A percentile compares a stretch with the other conserved stretches of the same genome.
These are phyloP conservation scores for Torymus texanus DNA, from an alignment of 2,888 invertebrate species.

Conservation along the genomic window DNA sequence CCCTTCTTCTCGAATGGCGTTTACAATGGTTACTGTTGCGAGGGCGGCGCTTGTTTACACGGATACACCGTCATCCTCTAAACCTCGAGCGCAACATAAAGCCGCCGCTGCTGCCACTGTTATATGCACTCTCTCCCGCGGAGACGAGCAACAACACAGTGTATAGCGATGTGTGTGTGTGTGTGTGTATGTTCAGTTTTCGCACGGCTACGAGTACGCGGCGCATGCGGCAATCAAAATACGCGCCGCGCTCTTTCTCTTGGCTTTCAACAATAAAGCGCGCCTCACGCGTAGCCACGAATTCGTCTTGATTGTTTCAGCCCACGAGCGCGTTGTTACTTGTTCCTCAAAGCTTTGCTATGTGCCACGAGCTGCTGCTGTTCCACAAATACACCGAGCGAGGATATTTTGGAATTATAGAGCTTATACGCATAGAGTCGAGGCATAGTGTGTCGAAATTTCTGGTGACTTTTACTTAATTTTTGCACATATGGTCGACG, in stretches of 20 bases:
- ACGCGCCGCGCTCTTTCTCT: slow-evolving; percentile 1
- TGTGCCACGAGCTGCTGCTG: background rate
- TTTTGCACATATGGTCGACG: too few species aligned
- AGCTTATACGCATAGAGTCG: too few species aligned
- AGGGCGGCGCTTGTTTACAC: slow-evolving; percentile 34
- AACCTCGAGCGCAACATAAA: slow-evolving; percentile 43
- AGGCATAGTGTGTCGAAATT: too few species aligned
- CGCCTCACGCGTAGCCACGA: background rate
- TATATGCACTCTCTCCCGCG: background rate
- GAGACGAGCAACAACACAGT: too few species aligned
- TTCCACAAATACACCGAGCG: slow-evolving; percentile 6
- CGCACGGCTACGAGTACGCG: slow-evolving; percentile 1
- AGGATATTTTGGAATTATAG: slow-evolving; percentile 1
- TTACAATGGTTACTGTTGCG: slow-evolving; percentile 59
- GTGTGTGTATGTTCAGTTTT: slow-evolving; percentile 13
- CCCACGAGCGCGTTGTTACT: background rate
- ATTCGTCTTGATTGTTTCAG: slow-evolving; percentile 34
- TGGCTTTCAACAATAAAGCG: slow-evolving; percentile 19
- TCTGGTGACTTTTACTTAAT: too few species aligned
- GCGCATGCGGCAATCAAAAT: slow-evolving; percentile 19
- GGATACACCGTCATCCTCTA: background rate
- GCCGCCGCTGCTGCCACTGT: slow-evolving; percentile 41
- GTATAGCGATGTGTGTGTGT: background rate
- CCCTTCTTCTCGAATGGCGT: slow-evolving; percentile 57
- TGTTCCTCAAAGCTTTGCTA: slow-evolving; percentile 18